These are phyloP conservation scores for Entomyzon cyanotis DNA, from an alignment of 2,113 vertebrate species.

Conservation along the genomic window DNA sequence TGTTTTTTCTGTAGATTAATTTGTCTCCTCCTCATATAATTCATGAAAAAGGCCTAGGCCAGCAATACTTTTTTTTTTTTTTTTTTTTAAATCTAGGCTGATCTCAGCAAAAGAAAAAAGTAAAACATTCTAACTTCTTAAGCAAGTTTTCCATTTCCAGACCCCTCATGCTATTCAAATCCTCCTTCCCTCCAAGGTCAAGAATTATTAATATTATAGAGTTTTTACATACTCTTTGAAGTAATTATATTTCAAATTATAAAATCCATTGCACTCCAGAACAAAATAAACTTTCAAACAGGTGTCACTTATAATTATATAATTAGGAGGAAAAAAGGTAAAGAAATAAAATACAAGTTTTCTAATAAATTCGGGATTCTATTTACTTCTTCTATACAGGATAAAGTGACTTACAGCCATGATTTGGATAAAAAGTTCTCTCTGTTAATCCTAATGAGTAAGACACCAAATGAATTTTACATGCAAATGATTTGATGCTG, in stretches of 20 bases:
- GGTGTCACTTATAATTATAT: background rate
- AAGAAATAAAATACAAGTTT: background rate
- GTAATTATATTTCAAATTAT: background rate
- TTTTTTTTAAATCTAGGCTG: background rate
- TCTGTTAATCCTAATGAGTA: background rate
- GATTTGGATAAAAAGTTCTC: background rate
- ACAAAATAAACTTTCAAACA: background rate
- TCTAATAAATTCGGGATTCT: background rate
- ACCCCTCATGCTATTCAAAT: background rate
- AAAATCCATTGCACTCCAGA: background rate
- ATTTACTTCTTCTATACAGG: background rate
- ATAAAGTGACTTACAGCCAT: background rate
- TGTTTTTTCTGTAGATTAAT: background rate
- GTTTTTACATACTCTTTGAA: background rate
- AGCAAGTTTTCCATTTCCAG: background rate
- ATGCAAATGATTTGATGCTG: background rate
- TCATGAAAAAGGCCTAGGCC: background rate
- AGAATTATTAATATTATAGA: background rate
- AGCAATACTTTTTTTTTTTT: background rate
- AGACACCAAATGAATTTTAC: background rate
- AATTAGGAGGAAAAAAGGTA: background rate
- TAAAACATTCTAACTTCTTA: background rate
- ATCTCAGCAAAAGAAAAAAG: background rate
- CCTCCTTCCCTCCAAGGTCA: background rate
- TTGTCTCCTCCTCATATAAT: background rate